These are phyloP conservation scores for Coregonus ussuriensis DNA, from an alignment of 2,797 vertebrate species.

Conservation along the genomic window DNA sequence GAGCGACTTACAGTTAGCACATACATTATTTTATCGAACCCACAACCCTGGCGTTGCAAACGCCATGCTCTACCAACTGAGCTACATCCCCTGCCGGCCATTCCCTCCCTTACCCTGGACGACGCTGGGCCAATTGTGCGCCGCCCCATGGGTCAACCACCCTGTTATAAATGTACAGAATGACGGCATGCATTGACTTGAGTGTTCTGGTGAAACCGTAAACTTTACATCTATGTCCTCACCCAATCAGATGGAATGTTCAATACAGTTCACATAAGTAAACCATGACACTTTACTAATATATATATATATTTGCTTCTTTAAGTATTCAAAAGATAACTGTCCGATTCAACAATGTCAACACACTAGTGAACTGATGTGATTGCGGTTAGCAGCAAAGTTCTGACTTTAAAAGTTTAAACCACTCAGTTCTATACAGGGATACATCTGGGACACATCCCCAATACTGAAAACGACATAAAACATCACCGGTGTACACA, in stretches of 20 bases:
- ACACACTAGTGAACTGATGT: conserved; percentile 13
- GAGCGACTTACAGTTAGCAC: too few species aligned
- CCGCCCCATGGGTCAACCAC: too few species aligned
- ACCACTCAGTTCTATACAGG: conserved; percentile 34
- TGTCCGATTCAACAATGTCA: background rate
- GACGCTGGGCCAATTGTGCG: too few species aligned
- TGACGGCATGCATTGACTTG: conserved; percentile 61
- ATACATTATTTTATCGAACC: too few species aligned
- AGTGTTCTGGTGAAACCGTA: conserved; percentile 17
- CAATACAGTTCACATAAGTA: conserved; percentile 29
- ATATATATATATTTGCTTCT: conserved; percentile 23
- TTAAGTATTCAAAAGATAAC: conserved; percentile 17
- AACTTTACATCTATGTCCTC: conserved; percentile 34
- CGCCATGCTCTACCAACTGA: too few species aligned
- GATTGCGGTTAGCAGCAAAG: conserved; percentile 20
- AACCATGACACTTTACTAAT: conserved; percentile 27
- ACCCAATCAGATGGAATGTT: conserved; percentile 46
- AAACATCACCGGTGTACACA: conserved; percentile 60
- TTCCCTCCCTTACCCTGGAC: too few species aligned
- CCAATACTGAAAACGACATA: conserved; percentile 49
- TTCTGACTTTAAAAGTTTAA: background rate
- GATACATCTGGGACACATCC: conserved; percentile 26
- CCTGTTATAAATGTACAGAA: conserved; percentile 17
- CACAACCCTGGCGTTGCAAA: too few species aligned
- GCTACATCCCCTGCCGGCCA: too few species aligned